Base-by-base conservation (phyloP, 2,797 vertebrate genomes). In the Graptemys geographica region DNA sequence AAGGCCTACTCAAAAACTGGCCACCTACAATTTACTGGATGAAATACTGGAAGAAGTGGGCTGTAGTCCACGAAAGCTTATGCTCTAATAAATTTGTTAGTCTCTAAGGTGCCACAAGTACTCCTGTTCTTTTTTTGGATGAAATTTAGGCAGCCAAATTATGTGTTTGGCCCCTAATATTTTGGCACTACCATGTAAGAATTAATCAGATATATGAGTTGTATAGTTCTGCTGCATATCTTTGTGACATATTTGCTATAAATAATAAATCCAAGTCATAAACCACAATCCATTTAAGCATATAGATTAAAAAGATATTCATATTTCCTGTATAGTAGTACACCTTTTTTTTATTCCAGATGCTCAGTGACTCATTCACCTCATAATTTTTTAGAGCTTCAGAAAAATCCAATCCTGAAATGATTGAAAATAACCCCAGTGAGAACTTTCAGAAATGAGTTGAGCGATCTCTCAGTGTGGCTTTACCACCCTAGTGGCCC, bases 371-470 rank as follows among this genome's bases (percentile, higher is more conserved):
- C 4, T 87, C 13, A 69, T 55, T 88, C 23, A 59, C 18, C 83
- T 49, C 41, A 37, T 37, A 47, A 56, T 49, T 87, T 95, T 55
- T 76, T 49, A 85, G 87, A 89, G 51, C 90, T 83, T 85, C 69
- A 90, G 90, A 89, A 79, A 37, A 96, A 90, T 78, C n/a, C 19
- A 83, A 3, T 79, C 84, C 78, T 94, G 81, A 90, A 93, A 95
- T 91, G 47, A 28, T 85, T 31, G 82, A 56, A 96, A 90, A 79
- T 31, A 1, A 49, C 80, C 91, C 41, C 51, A 80, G 25, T n/a
- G 9, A 89, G 16, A 87, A 72, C n/a, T 80, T 93, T 89, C 81
- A 91, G 53, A 94, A 96, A 86, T n/a, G 51, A 91, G 76, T 72
- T 83, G 52, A 53, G 78, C 31, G 84, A 33, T 88, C n/a, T 72